These are phyloP conservation scores for Xiphorhynchus erythropygius DNA, from an alignment of 2,797 vertebrate species.

Conservation along the genomic window DNA sequence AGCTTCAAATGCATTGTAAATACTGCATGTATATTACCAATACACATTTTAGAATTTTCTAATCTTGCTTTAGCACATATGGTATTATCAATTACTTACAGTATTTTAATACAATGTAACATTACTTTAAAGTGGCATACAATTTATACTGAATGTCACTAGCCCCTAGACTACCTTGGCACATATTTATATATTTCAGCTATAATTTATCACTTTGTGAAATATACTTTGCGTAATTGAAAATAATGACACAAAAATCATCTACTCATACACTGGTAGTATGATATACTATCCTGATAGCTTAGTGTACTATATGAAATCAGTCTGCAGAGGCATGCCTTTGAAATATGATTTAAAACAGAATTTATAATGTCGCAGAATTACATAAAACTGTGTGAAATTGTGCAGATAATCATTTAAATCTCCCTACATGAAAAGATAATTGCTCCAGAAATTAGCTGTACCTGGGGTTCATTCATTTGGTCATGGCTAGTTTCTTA, in stretches of 20 bases:
- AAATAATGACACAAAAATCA: slow-evolving; percentile 63
- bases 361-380: slow-evolving; percentile 87
- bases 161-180: background rate
- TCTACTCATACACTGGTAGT: background rate
- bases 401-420: slow-evolving; percentile 99
- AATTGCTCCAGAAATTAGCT: slow-evolving; percentile 99
- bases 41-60: background rate
- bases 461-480: slow-evolving; percentile 99
- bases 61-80: background rate
- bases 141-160: slow-evolving; percentile 5
- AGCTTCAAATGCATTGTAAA: background rate
- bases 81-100: slow-evolving; percentile 17
- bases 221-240: slow-evolving; percentile 67
- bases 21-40: background rate
- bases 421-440: slow-evolving; percentile 99
- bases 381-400: slow-evolving; percentile 97
- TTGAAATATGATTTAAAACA: slow-evolving; percentile 88
- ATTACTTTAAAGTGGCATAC: slow-evolving; percentile 34
- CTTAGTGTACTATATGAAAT: slow-evolving; percentile 66
- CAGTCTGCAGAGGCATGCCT: slow-evolving; percentile 70
- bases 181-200: slow-evolving; percentile 21
- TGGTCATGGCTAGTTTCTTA: slow-evolving; percentile 99
- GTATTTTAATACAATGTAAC: slow-evolving; percentile 8
- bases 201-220: slow-evolving; percentile 37
- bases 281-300: slow-evolving; percentile 44